Evolutionary conservation across 2,113 vertebrate species (phyloP).

Genomic region (Xyliphius kryptos): DNA sequence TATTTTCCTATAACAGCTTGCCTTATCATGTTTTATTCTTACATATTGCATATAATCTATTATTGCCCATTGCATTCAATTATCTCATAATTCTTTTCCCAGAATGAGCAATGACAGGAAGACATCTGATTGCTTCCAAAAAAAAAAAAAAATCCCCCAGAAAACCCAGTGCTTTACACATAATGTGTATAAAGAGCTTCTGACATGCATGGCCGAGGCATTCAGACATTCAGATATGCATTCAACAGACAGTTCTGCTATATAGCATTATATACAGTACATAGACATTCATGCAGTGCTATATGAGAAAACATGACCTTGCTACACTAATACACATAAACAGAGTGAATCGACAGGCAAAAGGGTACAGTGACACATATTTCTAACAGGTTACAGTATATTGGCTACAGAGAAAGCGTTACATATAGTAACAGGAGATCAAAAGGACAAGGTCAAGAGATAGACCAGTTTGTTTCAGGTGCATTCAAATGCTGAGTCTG

Average conservation of each 20-base stretch:
- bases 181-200: constrained; percentile 21
- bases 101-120: no score
- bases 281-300: constrained; percentile 34
- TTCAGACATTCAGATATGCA: constrained; percentile 26
- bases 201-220: constrained; percentile 36
- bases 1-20: no score
- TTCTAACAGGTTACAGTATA: constrained; percentile 10
- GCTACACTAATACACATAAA: no score
- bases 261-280: constrained; percentile 26
- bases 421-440: constrained; percentile 20
- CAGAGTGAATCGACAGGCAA: constrained; percentile 16
- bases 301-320: no score
- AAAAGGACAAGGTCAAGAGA: constrained; percentile 18
- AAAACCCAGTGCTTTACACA: constrained; percentile 13
- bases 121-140: not conserved
- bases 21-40: no score
- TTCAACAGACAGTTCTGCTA: constrained; percentile 20
- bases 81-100: no score
- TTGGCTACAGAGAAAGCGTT: constrained; percentile 21
- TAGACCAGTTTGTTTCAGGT: constrained; percentile 27
- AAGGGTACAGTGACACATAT: constrained; percentile 15
- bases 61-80: no score
- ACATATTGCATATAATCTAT: no score
- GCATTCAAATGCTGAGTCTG: constrained; percentile 27
- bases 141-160: no score